These are phyloP conservation scores for Eupeodes latifasciatus DNA, from an alignment of 2,888 invertebrate genomes.

Conservation along the genomic window DNA sequence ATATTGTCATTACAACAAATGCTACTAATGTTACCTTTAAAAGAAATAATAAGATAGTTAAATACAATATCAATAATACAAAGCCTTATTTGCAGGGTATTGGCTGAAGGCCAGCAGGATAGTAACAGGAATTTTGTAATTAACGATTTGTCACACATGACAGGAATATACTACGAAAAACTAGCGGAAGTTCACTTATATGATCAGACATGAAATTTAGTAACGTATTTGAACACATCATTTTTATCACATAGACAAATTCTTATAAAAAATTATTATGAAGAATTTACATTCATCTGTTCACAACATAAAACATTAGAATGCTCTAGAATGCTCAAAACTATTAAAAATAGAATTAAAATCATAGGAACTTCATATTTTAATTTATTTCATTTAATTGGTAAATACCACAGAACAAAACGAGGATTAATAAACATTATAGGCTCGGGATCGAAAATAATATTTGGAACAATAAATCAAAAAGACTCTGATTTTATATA, in stretches of 20 bases:
- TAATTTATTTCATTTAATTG: neutral
- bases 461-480: neutral
- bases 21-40: no score
- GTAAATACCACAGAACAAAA: neutral
- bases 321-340: neutral
- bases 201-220: no score
- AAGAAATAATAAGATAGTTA: no score
- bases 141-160: neutral
- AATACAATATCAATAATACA: no score
- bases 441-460: neutral
- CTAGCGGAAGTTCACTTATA: no score
- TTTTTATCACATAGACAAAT: neutral
- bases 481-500: no score
- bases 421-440: neutral
- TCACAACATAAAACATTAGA: neutral
- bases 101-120: neutral
- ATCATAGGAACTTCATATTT: neutral
- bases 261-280: neutral
- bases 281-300: neutral
- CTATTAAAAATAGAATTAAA: neutral
- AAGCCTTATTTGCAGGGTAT: no score
- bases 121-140: neutral
- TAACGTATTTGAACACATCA: no score
- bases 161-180: no score
- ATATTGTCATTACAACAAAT: no score